Evolutionary conservation across 2,113 vertebrate species (phyloP).

Genomic region (Sinocyclocheilus anophthalmus): DNA sequence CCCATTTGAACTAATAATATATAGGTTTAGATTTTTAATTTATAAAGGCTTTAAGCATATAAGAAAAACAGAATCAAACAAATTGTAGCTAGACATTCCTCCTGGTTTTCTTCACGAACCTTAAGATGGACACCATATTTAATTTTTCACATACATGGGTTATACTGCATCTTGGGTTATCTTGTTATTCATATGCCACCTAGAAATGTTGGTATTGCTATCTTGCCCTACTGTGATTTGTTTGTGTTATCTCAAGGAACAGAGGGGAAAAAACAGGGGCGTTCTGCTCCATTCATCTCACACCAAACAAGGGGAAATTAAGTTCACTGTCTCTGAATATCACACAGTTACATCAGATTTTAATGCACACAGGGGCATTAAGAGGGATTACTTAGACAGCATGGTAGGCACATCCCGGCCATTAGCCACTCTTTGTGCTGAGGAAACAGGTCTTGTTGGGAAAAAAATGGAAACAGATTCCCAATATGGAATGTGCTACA

Average conservation of each 20-base stretch:
- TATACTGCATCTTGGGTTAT: neutral
- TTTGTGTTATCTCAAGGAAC: slow-evolving; percentile 16
- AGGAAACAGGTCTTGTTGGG: slow-evolving; percentile 22
- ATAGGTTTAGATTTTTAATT: neutral
- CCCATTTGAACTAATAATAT: neutral
- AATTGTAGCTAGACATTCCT: neutral
- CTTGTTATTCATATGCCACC: slow-evolving; percentile 3
- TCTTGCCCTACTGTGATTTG: slow-evolving; percentile 3
- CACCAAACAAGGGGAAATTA: slow-evolving; percentile 21
- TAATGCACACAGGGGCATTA: slow-evolving; percentile 64
- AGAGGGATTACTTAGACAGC: slow-evolving; percentile 57
- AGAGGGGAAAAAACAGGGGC: neutral
- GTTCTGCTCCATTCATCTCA: neutral
- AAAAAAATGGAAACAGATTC: slow-evolving; percentile 59
- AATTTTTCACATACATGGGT: neutral
- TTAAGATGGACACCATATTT: neutral
- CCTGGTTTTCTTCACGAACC: neutral
- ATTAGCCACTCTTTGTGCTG: slow-evolving; percentile 50
- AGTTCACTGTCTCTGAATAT: slow-evolving; percentile 37
- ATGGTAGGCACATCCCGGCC: slow-evolving; percentile 50
- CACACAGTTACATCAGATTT: slow-evolving; percentile 51
- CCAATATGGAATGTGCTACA: slow-evolving; percentile 60
- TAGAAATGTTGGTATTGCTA: neutral
- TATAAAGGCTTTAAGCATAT: too few relatives aligned
- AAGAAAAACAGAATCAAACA: neutral